Evolutionary conservation across 92 coral and sea anemone genomes (phyloP).

Genomic region (Heteractis magnifica): DNA sequence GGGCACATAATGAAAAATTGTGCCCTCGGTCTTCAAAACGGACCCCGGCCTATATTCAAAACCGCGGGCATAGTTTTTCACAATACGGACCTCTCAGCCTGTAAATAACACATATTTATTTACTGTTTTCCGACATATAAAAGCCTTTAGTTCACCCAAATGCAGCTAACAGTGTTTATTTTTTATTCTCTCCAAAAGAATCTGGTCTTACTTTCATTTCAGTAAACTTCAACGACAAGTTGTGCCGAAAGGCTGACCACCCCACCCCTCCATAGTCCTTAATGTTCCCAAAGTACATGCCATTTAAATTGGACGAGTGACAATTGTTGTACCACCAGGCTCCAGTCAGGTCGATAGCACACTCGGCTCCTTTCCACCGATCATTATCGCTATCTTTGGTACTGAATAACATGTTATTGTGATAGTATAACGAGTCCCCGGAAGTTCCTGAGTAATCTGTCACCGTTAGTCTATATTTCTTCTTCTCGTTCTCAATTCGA

Average conservation of each 20-base stretch:
- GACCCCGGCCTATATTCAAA: too few species aligned
- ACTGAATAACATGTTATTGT: constrained; percentile 75
- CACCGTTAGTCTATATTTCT: constrained; percentile 52
- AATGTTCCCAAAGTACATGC: constrained; percentile 65
- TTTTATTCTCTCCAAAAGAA: constrained; percentile 28
- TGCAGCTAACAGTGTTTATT: not conserved
- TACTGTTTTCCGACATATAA: not conserved
- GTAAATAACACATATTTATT: too few species aligned
- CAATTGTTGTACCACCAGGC: constrained; percentile 90
- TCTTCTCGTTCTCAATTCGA: constrained; percentile 47
- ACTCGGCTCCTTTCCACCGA: constrained; percentile 40
- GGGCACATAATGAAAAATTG: too few species aligned
- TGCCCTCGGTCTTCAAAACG: too few species aligned
- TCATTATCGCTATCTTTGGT: constrained; percentile 74
- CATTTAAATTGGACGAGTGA: constrained; percentile 75
- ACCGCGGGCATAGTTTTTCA: too few species aligned
- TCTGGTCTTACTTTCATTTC: constrained; percentile 67
- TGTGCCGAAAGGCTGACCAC: constrained; percentile 64
- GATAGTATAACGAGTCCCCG: constrained; percentile 66
- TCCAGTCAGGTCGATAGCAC: constrained; percentile 67
- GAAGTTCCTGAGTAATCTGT: constrained; percentile 52
- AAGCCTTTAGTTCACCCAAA: not conserved
- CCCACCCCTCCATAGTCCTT: constrained; percentile 69
- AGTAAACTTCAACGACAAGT: constrained; percentile 59
- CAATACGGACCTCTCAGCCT: too few species aligned